Conservation (phyloP, 1,140 invertebrate genomes). For the Aricia agestis region DNA sequence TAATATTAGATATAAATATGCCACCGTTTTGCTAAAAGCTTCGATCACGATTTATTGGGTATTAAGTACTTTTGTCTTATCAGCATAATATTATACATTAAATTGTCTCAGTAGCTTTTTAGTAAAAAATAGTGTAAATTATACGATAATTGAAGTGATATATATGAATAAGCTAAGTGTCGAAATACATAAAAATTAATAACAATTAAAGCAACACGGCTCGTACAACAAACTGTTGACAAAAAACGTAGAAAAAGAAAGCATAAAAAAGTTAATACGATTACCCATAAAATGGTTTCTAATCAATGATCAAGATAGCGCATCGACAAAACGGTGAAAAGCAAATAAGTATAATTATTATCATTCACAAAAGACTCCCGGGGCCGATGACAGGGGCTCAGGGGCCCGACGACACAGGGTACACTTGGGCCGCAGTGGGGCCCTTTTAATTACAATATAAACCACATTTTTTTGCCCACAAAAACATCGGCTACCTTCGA, state of each 20-base stretch:
- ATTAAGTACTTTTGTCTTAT: too few species aligned
- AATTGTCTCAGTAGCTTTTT: too few species aligned
- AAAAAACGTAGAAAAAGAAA: background rate
- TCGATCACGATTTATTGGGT: too few species aligned
- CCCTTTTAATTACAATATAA: conserved; percentile 75
- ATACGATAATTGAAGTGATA: too few species aligned
- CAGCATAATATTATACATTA: too few species aligned
- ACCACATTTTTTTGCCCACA: conserved; percentile 64
- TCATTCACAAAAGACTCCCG: conserved; percentile 59
- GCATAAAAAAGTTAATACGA: conserved; percentile 3
- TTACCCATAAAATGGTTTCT: conserved; percentile 7
- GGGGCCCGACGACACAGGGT: conserved; percentile 27
- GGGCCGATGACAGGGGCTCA: conserved; percentile 50
- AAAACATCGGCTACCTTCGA: conserved; percentile 60
- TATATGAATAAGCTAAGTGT: too few species aligned
- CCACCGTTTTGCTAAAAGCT: background rate
- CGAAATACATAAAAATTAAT: background rate
- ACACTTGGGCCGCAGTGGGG: conserved; percentile 24
- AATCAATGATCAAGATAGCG: conserved; percentile 13
- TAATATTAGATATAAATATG: background rate
- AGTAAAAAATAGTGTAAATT: too few species aligned
- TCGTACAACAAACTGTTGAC: background rate
- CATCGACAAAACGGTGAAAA: conserved; percentile 49
- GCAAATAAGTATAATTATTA: conserved; percentile 71
- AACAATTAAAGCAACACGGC: background rate